Conservation (phyloP, 2,113 vertebrate species). For the Sturnus vulgaris region DNA sequence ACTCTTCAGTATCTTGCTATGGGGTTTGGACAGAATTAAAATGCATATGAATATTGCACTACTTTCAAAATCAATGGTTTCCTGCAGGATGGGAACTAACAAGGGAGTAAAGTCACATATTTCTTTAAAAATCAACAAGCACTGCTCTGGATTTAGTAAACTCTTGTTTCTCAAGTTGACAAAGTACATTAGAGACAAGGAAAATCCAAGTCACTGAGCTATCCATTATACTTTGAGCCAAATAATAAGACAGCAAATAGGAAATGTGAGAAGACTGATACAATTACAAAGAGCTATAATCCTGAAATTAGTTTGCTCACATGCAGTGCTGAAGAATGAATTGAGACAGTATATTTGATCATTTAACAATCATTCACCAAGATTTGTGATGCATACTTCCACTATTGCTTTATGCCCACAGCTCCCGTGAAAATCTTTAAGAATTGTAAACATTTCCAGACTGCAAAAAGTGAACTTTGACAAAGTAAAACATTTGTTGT, state of each 20-base stretch:
- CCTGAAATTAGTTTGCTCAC: not conserved
- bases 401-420: not conserved
- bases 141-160: not conserved
- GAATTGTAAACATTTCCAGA: not conserved
- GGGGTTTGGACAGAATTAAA: not conserved
- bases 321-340: not conserved
- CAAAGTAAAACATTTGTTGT: not conserved
- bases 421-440: not conserved
- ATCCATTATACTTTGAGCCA: not conserved
- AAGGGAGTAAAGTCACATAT: not conserved
- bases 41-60: not conserved
- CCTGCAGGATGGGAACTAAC: not conserved
- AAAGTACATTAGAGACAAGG: not conserved
- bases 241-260: not conserved
- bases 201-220: not conserved
- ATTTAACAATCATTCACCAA: not conserved
- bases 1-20: not conserved
- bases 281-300: not conserved
- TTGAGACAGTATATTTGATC: not conserved
- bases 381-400: not conserved
- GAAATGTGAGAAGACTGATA: not conserved
- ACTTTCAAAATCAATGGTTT: not conserved
- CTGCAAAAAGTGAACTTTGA: not conserved
- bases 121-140: not conserved
- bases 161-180: not conserved